Evolutionary conservation across 2,797 vertebrate species (phyloP).

Genomic region (Eospalax fontanierii): DNA sequence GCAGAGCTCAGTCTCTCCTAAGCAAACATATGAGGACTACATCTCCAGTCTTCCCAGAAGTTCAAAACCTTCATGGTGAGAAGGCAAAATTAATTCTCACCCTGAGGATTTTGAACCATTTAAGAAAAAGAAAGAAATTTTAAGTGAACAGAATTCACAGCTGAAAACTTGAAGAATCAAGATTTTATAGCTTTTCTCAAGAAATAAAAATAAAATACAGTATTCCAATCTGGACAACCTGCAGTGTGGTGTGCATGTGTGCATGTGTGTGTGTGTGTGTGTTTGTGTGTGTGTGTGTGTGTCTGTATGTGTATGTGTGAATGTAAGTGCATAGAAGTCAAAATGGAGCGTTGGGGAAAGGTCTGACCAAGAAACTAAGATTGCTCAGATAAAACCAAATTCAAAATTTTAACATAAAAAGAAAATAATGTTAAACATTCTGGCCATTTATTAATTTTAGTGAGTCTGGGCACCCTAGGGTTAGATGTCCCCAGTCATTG

Average conservation of each 20-base stretch:
- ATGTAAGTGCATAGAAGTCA: background rate
- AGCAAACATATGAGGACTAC: background rate
- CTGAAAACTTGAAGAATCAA: slow-evolving; percentile 29
- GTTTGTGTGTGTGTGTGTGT: no score
- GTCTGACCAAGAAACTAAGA: background rate
- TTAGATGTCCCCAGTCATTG: background rate
- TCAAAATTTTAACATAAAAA: slow-evolving; percentile 19
- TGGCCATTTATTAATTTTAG: background rate
- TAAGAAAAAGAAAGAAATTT: background rate
- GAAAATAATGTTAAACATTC: slow-evolving; percentile 20
- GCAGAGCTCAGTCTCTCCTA: background rate
- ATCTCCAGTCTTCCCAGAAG: background rate
- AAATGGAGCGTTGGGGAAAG: background rate
- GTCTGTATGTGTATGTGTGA: no score
- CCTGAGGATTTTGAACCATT: background rate
- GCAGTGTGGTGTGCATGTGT: background rate
- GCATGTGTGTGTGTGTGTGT: background rate
- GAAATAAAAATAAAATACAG: slow-evolving; percentile 5
- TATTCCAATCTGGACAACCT: background rate
- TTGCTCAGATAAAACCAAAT: background rate
- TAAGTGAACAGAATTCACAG: background rate
- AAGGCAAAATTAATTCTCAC: slow-evolving; percentile 31
- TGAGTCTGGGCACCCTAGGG: background rate
- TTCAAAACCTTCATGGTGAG: background rate
- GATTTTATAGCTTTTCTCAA: background rate